A percentile compares a stretch with the other conserved stretches of the same genome.
Evolutionary conservation across 2,113 vertebrate species (phyloP).

Genomic region (Otocyon megalotis): DNA sequence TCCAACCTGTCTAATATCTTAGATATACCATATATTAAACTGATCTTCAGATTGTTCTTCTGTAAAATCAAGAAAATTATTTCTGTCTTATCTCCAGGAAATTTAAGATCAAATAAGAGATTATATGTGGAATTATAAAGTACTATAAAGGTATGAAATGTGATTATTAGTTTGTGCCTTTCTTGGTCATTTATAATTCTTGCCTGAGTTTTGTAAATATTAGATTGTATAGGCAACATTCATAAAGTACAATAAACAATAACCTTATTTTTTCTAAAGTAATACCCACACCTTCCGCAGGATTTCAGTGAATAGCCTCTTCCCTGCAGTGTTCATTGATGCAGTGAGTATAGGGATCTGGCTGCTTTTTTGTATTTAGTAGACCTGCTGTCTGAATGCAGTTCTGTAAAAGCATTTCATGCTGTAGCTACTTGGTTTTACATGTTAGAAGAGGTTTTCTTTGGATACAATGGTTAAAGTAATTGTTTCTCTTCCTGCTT

Average conservation of each 20-base stretch:
- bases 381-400: neutral
- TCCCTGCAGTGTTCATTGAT: neutral
- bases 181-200: slow-evolving; percentile 26
- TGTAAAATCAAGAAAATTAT: neutral
- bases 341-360: neutral
- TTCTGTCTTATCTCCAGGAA: neutral
- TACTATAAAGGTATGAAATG: neutral
- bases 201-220: slow-evolving; percentile 12
- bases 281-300: neutral
- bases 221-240: neutral
- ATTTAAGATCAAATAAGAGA: neutral
- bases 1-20: neutral
- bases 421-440: neutral
- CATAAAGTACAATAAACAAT: slow-evolving; percentile 25
- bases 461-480: neutral
- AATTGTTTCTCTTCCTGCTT: neutral
- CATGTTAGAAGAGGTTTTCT: neutral
- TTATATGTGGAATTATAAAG: neutral
- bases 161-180: neutral
- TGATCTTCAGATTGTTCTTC: neutral
- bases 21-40: neutral
- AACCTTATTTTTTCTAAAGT: neutral
- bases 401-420: neutral
- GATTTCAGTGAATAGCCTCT: neutral
- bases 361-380: neutral